Base-by-base conservation (phyloP, 2,797 vertebrate genomes). In the Rachycentron canadum region DNA sequence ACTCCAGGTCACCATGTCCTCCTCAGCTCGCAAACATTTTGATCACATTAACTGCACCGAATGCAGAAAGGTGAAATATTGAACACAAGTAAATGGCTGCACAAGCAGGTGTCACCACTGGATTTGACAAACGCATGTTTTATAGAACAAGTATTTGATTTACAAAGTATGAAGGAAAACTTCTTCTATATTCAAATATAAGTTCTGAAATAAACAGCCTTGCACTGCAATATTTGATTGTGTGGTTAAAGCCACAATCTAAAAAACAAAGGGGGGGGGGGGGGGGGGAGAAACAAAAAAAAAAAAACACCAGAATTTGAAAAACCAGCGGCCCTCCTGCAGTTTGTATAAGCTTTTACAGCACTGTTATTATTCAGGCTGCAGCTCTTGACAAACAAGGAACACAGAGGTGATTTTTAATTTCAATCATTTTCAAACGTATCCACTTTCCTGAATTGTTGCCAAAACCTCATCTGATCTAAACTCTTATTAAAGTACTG, bases 331-430 rank as follows among this genome's bases (percentile, higher is more conserved):
- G 17, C 5, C 43, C 43, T 45, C 43, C 43, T 21, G 17, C 43
- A 45, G 43, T 66, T 40, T 55, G 38, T 36, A 41, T 41, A 21
- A 26, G 38, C 5, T 7, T 45, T 45, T 14, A 28, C 23, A 66
- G n/a, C 13, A 17, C 6, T 50, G 40, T 45, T 49, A 26, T 47
- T 69, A 19, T 61, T 52, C 23, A 60, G 62, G 41, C 43, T 11
- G 34, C 75, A 1, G 45, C 16, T 3, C 12, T 60, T 62, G 26
- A 36, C 62, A 59, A n/a, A 14, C 7, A 52, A 53, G 43, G 11
- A 47, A 72, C 28, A 60, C 10, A 14, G 34, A 52, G 25, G 40
- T 55, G 21, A 26, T n/a, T 40, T 71, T 50, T 32, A 9, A 71
- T 76, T 34, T 52, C 1, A 13, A 36, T 58, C 23, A 13, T 28